Evolutionary conservation across 2,888 invertebrate species (phyloP), one percentile per base, ranked within the genome.

Genomic region (Asteroscopus sphinx): DNA sequence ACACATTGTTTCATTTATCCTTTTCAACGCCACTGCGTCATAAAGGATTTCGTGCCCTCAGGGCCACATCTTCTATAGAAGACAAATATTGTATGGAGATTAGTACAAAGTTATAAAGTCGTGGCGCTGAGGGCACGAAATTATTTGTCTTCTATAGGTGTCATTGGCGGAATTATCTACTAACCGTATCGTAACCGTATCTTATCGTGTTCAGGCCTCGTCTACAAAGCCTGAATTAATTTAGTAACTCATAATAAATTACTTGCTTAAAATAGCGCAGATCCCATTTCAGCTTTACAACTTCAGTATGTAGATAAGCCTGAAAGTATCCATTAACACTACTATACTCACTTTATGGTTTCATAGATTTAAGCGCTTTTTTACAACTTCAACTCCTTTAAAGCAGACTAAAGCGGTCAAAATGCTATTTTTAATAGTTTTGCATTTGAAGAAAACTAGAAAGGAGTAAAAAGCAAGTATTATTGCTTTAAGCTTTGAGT

Each of bases 361-460:
- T 63, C 33, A n/a, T n/a, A 70, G 26, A 65, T 70, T 56, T 56
- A 65, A 70, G 48, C 71, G 30, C 25, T n/a, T 70, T 64, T 70
- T 65, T 65, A 64, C 44, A 46, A 26, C 56, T 32, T 16, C 13
- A 44, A 32, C 12, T 39, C 42, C 49, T 56, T 49, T 70, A 36
- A 68, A 68, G 42, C 33, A 30, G n/a, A 70, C 66, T 51, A 53
- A 36, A 48, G 64, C 33, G 32, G 30, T 25, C 17, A 35, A 48
- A 66, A 46, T 64, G 35, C 42, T 21, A 26, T 56, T 62, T 68
- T 35, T 44, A 47, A 66, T 51, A 56, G 49, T 44, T 42, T 35
- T 33, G 42, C 49, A 56, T 66, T 71, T 40, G 28, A 41, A 70
- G 39, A 47, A 39, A 28, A 56, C 56, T 57, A 1, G 17, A 45